Percentiles rank a stretch among this genome's conserved stretches.
Evolutionary conservation across 2,888 invertebrate species (phyloP).

Genomic region (Drosophila siamana): DNA sequence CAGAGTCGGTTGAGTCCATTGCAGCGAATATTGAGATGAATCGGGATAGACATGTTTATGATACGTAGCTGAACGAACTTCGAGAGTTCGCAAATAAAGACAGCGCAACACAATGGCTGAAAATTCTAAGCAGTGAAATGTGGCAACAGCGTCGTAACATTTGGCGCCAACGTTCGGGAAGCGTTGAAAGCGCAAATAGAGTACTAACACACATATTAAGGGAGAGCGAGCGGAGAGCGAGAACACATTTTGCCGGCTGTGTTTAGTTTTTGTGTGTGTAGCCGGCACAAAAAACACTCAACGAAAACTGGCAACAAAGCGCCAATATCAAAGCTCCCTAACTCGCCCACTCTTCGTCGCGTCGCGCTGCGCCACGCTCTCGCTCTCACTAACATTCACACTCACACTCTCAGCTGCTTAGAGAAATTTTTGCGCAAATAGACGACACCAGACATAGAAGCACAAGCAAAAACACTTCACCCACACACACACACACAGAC

Average conservation of each 20-base stretch:
- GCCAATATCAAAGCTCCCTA: conserved; percentile 42
- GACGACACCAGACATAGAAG: conserved; percentile 63
- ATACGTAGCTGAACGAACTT: background rate
- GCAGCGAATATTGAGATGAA: background rate
- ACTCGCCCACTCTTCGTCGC: conserved; percentile 7
- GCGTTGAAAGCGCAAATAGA: conserved; percentile 45
- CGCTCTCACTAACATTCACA: conserved; percentile 14
- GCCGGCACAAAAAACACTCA: conserved; percentile 69
- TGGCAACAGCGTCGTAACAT: conserved; percentile 66
- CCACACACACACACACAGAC: conserved; percentile 41
- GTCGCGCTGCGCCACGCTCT: conserved; percentile 11
- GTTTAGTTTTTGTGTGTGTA: conserved; percentile 67
- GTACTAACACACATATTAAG: conserved; percentile 7
- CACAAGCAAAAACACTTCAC: conserved; percentile 63
- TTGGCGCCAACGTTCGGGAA: conserved; percentile 64
- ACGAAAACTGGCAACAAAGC: conserved; percentile 62
- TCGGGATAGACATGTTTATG: background rate
- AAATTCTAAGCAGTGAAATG: conserved; percentile 55
- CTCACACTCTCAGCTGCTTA: conserved; percentile 27
- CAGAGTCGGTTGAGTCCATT: background rate
- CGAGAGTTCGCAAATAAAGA: conserved; percentile 33
- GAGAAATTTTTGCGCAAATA: conserved; percentile 65
- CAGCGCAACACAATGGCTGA: background rate
- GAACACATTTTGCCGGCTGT: conserved; percentile 76
- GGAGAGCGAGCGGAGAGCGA: conserved; percentile 40